Evolutionary conservation across 2,797 vertebrate genomes (phyloP).

Genomic region (Nyctalus aviator): DNA sequence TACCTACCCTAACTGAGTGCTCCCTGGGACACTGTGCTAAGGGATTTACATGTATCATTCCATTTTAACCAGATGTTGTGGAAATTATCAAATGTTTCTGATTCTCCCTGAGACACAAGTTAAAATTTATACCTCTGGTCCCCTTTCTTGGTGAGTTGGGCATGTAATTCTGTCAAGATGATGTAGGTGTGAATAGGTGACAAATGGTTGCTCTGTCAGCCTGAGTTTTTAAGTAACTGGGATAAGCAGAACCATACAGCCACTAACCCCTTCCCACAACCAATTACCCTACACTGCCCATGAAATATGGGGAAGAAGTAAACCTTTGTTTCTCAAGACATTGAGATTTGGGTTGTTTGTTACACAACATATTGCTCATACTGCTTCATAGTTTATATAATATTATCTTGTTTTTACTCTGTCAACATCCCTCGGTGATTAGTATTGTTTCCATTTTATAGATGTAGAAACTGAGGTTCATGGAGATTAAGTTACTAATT

Average conservation of each 20-base stretch:
- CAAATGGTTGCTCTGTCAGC: neutral
- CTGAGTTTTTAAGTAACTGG: neutral
- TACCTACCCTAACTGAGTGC: neutral
- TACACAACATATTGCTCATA: neutral
- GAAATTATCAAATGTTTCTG: conserved; percentile 2
- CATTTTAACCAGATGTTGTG: neutral
- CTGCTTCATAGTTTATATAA: neutral
- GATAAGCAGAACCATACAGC: neutral
- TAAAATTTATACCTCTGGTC: neutral
- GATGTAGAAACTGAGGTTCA: neutral
- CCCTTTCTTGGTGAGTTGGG: neutral
- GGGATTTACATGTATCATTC: neutral
- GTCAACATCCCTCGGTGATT: neutral
- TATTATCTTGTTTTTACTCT: conserved; percentile 10
- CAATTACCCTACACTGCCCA: neutral
- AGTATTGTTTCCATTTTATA: neutral
- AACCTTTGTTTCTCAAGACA: neutral
- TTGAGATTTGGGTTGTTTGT: neutral
- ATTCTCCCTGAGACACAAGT: neutral
- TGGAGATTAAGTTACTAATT: neutral
- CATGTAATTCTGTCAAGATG: neutral
- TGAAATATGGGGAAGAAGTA: neutral
- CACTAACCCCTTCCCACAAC: too few relatives aligned
- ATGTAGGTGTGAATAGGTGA: neutral
- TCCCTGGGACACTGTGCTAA: neutral